phyloP scores from a whole-genome alignment of 1,140 invertebrate species.

The Diorhabda sublineata region DNA sequence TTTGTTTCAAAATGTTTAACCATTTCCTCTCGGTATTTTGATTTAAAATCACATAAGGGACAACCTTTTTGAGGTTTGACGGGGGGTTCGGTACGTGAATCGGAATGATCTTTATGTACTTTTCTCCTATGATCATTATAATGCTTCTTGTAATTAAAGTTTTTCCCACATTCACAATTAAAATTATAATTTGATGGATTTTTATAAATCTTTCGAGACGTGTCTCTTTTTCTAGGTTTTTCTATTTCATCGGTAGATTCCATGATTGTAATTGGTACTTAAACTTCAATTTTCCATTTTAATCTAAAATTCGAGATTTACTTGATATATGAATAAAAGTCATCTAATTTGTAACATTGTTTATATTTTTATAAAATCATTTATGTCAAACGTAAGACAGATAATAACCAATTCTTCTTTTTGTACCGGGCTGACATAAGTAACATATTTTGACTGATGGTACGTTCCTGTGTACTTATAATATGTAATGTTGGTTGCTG shows the following conservation, averaged over 20 bases:
- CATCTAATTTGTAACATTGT: too few relatives aligned
- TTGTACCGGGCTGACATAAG: too few relatives aligned
- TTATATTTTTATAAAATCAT: too few relatives aligned
- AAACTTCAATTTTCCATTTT: too few relatives aligned
- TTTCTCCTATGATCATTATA: constrained; percentile 4
- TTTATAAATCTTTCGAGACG: neutral
- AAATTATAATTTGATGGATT: constrained; percentile 1
- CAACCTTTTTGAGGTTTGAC: constrained; percentile 9
- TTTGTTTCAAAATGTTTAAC: constrained; percentile 9
- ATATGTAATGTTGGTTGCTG: too few relatives aligned
- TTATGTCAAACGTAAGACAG: too few relatives aligned
- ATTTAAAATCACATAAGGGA: constrained; percentile 13
- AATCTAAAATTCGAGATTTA: too few relatives aligned
- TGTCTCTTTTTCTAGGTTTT: neutral
- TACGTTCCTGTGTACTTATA: too few relatives aligned
- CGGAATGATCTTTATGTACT: neutral
- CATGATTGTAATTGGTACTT: neutral
- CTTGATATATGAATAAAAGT: too few relatives aligned
- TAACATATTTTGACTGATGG: too few relatives aligned
- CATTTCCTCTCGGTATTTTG: constrained; percentile 6
- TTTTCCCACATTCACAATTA: constrained; percentile 7
- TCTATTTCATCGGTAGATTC: neutral
- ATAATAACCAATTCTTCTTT: too few relatives aligned
- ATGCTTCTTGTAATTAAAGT: constrained; percentile 10
- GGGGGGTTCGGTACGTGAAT: neutral